These are phyloP conservation scores for Calidris pugnax DNA, from an alignment of 2,113 vertebrate species.

Conservation along the genomic window DNA sequence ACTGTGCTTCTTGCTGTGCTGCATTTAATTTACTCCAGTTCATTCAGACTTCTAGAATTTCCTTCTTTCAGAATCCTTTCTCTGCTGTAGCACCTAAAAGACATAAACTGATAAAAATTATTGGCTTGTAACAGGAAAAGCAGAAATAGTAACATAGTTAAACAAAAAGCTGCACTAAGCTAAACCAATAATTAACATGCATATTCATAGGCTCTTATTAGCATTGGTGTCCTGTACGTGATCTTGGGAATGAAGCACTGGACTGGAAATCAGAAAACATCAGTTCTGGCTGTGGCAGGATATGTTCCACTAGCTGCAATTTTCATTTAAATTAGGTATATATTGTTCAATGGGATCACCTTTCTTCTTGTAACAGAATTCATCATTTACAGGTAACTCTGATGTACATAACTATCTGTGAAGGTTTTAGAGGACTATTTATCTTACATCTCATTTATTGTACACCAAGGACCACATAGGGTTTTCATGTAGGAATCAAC, in stretches of 20 bases:
- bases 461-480: neutral
- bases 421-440: neutral
- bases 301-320: neutral
- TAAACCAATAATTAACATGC: neutral
- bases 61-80: neutral
- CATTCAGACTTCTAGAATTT: neutral
- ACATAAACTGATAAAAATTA: neutral
- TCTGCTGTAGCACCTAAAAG: neutral
- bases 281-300: neutral
- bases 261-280: neutral
- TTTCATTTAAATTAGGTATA: neutral
- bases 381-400: neutral
- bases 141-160: neutral
- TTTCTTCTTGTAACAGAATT: neutral
- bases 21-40: neutral
- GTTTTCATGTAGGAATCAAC: neutral
- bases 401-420: neutral
- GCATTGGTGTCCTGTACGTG: neutral
- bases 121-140: neutral
- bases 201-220: neutral
- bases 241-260: neutral
- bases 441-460: neutral
- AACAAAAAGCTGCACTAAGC: neutral
- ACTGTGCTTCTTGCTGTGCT: neutral
- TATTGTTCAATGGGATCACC: neutral